phyloP scores from a whole-genome alignment of 64 coral and sea anemone genomes.

The Hydrozoanthus tunicans region DNA sequence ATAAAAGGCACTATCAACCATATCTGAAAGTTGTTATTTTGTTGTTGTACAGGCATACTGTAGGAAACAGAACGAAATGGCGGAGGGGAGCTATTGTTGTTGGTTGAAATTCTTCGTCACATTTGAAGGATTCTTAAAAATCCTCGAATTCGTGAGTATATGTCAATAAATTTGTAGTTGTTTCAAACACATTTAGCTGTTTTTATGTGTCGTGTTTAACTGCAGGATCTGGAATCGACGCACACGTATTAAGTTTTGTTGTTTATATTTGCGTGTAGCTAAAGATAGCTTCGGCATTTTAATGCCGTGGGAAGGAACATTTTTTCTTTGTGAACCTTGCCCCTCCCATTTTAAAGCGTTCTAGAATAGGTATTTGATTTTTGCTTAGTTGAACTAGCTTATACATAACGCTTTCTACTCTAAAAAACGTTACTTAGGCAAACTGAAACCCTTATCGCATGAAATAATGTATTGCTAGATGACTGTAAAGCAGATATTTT shows the following conservation, averaged over 20 bases:
- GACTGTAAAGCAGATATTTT: too few relatives aligned
- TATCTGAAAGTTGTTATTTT: background rate
- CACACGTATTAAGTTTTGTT: background rate
- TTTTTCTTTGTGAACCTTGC: background rate
- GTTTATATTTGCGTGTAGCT: slow-evolving; percentile 7
- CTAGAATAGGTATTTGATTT: background rate
- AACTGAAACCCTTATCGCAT: too few relatives aligned
- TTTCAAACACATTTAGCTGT: background rate
- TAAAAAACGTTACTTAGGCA: too few relatives aligned
- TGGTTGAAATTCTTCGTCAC: slow-evolving; percentile 67
- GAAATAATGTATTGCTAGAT: too few relatives aligned
- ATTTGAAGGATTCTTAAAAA: slow-evolving; percentile 65
- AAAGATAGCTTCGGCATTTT: slow-evolving; percentile 42
- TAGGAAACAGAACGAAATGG: slow-evolving; percentile 51
- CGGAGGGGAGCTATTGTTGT: slow-evolving; percentile 42
- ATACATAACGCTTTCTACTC: too few relatives aligned
- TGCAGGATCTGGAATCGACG: background rate
- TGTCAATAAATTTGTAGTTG: background rate
- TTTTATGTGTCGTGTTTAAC: too few relatives aligned
- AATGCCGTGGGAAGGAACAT: background rate
- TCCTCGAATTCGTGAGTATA: slow-evolving; percentile 70
- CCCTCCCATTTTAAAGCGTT: background rate
- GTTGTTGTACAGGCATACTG: slow-evolving; percentile 11
- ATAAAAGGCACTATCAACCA: background rate
- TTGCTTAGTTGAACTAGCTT: too few relatives aligned